Conservation (phyloP, 2,888 invertebrate genomes). For the Cataglyphis altisquamis region DNA sequence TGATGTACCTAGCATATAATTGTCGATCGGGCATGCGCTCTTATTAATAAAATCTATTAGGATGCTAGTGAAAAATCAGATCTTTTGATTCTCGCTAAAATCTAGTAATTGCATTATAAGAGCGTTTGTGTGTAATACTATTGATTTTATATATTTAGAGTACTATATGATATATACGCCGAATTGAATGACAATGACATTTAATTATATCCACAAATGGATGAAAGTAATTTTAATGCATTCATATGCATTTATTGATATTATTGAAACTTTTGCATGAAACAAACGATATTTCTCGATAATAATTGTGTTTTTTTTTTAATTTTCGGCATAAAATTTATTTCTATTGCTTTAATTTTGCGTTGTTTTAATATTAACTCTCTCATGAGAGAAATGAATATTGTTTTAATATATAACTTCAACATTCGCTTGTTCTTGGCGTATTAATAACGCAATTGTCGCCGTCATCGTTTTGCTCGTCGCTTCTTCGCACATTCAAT, state of each 20-base stretch:
- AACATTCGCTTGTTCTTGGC: conserved; percentile 23
- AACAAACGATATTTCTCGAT: not conserved
- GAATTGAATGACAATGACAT: conserved; percentile 45
- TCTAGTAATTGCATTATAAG: conserved; percentile 30
- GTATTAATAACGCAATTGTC: conserved; percentile 26
- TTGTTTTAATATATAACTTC: not conserved
- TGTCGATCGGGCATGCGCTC: conserved; percentile 60
- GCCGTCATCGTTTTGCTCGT: not conserved
- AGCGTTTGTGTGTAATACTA: not conserved
- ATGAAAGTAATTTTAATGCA: conserved; percentile 22
- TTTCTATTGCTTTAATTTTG: not conserved
- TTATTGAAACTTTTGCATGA: not conserved
- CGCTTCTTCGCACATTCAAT: conserved; percentile 43
- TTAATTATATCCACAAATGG: conserved; percentile 33
- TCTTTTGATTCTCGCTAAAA: conserved; percentile 32
- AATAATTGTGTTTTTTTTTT: not conserved
- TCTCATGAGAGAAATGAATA: not conserved
- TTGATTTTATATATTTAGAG: not conserved
- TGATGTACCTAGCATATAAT: not conserved
- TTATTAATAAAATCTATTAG: conserved; percentile 70
- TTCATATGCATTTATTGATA: not conserved
- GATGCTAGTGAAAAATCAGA: conserved; percentile 40
- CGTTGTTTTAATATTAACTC: conserved; percentile 15
- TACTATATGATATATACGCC: not conserved
- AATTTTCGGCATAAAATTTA: not conserved